These are phyloP conservation scores for Todus mexicanus DNA, from an alignment of 2,797 vertebrate species.

Conservation along the genomic window DNA sequence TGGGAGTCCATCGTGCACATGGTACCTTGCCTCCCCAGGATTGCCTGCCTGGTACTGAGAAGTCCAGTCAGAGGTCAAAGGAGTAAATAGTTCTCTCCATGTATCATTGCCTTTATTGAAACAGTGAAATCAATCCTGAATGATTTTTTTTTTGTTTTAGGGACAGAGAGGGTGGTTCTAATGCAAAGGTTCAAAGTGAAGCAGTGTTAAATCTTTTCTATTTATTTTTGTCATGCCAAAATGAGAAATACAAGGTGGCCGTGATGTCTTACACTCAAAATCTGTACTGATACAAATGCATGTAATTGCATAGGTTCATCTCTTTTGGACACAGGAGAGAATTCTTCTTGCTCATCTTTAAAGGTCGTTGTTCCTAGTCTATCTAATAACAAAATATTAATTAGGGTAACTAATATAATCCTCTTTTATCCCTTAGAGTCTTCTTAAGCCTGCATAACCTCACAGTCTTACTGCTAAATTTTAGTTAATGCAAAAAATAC, in stretches of 20 bases:
- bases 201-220: accelerated
- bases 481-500: background rate
- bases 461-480: constrained; percentile 7
- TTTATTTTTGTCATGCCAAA: background rate
- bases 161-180: background rate
- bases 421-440: background rate
- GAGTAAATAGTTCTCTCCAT: background rate
- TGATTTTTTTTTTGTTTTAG: background rate
- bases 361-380: background rate
- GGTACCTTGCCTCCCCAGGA: accelerated
- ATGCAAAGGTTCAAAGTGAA: background rate
- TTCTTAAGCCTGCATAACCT: background rate
- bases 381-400: constrained; percentile 35
- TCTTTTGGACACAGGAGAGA: background rate
- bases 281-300: background rate
- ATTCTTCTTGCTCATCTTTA: background rate
- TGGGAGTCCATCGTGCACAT: accelerated
- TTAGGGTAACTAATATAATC: constrained; percentile 19
- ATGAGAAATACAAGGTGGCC: background rate
- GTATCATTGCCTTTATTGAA: background rate
- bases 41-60: background rate
- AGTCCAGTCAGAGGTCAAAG: background rate
- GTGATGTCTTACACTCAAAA: background rate
- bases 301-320: background rate
- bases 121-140: background rate